Evolutionary conservation across 2,888 invertebrate species (phyloP).

Genomic region (Dynastes tityus): DNA sequence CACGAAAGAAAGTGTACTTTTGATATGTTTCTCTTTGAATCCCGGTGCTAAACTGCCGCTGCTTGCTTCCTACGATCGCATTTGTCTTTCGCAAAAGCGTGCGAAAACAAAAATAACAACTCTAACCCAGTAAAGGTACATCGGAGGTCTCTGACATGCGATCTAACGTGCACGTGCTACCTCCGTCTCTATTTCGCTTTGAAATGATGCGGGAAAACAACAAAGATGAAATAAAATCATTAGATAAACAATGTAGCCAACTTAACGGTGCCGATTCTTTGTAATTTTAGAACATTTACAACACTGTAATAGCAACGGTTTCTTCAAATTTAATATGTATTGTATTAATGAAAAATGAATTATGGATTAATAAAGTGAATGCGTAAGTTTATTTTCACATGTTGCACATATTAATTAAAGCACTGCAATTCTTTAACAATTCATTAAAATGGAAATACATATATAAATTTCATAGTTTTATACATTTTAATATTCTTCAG

Average conservation of each 20-base stretch:
- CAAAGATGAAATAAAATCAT: slow-evolving; percentile 49
- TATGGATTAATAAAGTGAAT: too few relatives aligned
- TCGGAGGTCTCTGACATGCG: slow-evolving; percentile 52
- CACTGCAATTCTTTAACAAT: too few relatives aligned
- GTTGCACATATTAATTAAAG: too few relatives aligned
- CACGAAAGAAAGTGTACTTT: background rate
- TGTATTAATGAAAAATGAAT: background rate
- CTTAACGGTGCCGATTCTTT: background rate
- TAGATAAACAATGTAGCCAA: slow-evolving; percentile 48
- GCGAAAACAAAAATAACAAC: slow-evolving; percentile 53
- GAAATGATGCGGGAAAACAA: slow-evolving; percentile 46
- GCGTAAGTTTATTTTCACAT: too few relatives aligned
- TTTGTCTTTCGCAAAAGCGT: slow-evolving; percentile 37
- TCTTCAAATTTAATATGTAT: background rate
- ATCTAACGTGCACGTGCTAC: slow-evolving; percentile 49
- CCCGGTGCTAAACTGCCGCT: background rate
- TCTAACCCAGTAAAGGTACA: slow-evolving; percentile 36
- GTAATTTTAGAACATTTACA: slow-evolving; percentile 7
- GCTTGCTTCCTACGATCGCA: slow-evolving; percentile 7
- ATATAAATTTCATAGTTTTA: too few relatives aligned
- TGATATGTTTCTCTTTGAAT: slow-evolving; percentile 6
- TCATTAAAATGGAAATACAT: too few relatives aligned
- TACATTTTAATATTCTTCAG: too few relatives aligned
- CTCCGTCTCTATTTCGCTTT: slow-evolving; percentile 49
- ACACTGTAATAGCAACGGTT: slow-evolving; percentile 11